A percentile compares a stretch with the other conserved stretches of the same genome.
Conservation (phyloP, 2,113 vertebrate genomes). For the Clinocottus analis region DNA sequence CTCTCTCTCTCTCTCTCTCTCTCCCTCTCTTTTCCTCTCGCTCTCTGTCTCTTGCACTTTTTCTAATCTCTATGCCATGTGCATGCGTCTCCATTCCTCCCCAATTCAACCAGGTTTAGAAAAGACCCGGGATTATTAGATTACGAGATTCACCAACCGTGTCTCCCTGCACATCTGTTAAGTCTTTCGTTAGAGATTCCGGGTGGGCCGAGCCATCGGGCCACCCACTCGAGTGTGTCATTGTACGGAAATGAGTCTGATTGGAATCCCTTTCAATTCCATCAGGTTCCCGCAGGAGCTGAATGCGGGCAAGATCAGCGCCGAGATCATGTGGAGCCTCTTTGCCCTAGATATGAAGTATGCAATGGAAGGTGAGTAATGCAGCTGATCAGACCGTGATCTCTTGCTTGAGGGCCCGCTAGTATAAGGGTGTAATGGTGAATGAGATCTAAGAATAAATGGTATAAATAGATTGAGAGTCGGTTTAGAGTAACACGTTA, state of each 20-base stretch:
- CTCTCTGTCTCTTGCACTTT: slow-evolving; percentile 11
- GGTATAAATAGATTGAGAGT: slow-evolving; percentile 5
- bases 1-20: not conserved
- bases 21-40: not conserved
- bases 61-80: not conserved
- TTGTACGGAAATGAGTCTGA: slow-evolving; percentile 65
- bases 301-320: slow-evolving; percentile 93
- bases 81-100: not conserved
- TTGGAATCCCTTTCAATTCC: slow-evolving; percentile 65
- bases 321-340: slow-evolving; percentile 94
- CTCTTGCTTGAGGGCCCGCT: not conserved
- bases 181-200: slow-evolving; percentile 44
- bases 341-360: slow-evolving; percentile 97
- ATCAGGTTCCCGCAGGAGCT: slow-evolving; percentile 96
- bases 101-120: slow-evolving; percentile 37
- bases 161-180: slow-evolving; percentile 57
- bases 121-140: slow-evolving; percentile 50
- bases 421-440: not conserved
- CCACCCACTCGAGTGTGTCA: slow-evolving; percentile 45
- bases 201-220: slow-evolving; percentile 48
- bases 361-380: slow-evolving; percentile 92
- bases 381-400: slow-evolving; percentile 8
- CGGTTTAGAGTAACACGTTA: slow-evolving; percentile 1
- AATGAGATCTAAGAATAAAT: slow-evolving; percentile 6
- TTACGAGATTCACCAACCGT: slow-evolving; percentile 45